Evolutionary conservation across 2,888 invertebrate species (phyloP).

Genomic region (Griposia aprilina): DNA sequence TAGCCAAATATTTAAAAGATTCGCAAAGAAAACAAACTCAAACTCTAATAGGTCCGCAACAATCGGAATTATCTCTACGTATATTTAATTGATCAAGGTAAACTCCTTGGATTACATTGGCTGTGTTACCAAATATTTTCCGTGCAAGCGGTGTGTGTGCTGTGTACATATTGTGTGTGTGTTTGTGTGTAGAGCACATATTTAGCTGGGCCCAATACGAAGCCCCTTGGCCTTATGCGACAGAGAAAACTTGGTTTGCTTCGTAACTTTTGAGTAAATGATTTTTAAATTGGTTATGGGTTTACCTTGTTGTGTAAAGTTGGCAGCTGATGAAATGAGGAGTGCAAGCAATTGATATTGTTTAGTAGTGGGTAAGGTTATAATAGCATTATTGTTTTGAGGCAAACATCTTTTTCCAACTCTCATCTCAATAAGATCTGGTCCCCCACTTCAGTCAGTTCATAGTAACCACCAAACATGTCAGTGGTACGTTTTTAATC

Average conservation of each 20-base stretch:
- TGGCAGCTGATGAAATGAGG: constrained; percentile 4
- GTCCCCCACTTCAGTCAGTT: too few species aligned
- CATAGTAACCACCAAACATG: background rate
- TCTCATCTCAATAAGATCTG: background rate
- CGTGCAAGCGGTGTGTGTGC: constrained; percentile 84
- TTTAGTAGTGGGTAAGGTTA: background rate
- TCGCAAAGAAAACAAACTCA: constrained; percentile 60
- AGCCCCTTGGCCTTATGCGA: constrained; percentile 75
- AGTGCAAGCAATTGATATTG: background rate
- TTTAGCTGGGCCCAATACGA: constrained; percentile 83
- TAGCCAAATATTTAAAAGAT: constrained; percentile 52
- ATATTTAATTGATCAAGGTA: constrained; percentile 87
- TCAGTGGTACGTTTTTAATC: background rate
- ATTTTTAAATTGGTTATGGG: constrained; percentile 41
- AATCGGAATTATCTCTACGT: constrained; percentile 77
- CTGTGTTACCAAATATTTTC: constrained; percentile 89
- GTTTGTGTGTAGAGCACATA: constrained; percentile 84
- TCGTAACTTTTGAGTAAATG: constrained; percentile 60
- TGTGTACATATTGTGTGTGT: constrained; percentile 82
- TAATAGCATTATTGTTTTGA: background rate
- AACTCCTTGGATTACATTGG: constrained; percentile 87
- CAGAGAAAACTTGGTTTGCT: constrained; percentile 62
- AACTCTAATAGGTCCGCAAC: constrained; percentile 63
- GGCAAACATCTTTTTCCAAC: background rate
- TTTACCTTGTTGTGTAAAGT: constrained; percentile 16